Evolutionary conservation across 2,113 vertebrate species (phyloP).

Genomic region (Sceloporus tristichus): DNA sequence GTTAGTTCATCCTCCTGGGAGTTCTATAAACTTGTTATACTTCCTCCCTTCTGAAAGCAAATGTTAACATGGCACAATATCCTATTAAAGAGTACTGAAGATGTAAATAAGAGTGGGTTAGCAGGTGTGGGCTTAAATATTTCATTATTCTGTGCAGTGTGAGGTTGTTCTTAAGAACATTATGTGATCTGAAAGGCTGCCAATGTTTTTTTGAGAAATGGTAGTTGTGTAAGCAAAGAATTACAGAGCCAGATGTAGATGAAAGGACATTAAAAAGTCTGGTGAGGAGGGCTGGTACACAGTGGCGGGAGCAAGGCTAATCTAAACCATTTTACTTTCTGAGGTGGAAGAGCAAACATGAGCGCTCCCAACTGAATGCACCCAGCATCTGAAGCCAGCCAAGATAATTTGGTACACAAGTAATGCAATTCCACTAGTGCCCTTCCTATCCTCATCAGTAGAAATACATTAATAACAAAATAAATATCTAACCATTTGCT

Average conservation of each 20-base stretch:
- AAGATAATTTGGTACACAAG: too few relatives aligned
- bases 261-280: background rate
- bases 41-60: constrained; percentile 22
- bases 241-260: background rate
- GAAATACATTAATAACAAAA: too few relatives aligned
- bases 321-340: too few relatives aligned
- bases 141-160: constrained; percentile 12
- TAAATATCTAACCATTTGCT: too few relatives aligned
- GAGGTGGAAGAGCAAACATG: too few relatives aligned
- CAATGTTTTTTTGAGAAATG: constrained; percentile 9
- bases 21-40: background rate
- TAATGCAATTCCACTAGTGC: too few relatives aligned
- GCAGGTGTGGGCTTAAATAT: background rate
- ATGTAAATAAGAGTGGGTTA: constrained; percentile 45
- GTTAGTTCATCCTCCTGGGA: background rate
- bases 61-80: background rate
- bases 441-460: too few relatives aligned
- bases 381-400: too few relatives aligned
- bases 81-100: constrained; percentile 31
- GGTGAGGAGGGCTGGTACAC: background rate
- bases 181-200: constrained; percentile 1
- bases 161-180: constrained; percentile 14
- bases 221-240: constrained; percentile 9
- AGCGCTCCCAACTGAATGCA: too few relatives aligned
- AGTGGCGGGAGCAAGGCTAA: too few relatives aligned